These are phyloP conservation scores for Nasua narica DNA, from an alignment of 2,797 vertebrate species.

Conservation along the genomic window DNA sequence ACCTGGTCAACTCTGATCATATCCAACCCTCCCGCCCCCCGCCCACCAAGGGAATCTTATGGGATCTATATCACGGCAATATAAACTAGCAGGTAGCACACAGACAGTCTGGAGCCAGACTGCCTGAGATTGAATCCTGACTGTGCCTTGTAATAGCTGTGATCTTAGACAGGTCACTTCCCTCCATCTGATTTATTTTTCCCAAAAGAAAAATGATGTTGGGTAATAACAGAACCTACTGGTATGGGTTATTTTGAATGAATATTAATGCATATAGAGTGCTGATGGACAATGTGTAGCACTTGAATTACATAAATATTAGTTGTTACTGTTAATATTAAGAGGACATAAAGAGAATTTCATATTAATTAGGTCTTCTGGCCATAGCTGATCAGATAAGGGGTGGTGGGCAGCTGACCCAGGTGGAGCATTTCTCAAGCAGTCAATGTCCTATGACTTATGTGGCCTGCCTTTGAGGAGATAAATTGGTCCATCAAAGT, in stretches of 20 bases:
- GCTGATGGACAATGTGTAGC: neutral
- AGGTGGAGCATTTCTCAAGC: neutral
- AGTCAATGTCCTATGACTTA: neutral
- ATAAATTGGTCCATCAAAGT: neutral
- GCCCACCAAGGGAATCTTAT: neutral
- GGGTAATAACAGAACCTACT: neutral
- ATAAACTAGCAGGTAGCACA: neutral
- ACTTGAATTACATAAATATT: neutral
- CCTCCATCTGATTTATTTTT: neutral
- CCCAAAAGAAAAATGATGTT: neutral
- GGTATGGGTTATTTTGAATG: neutral
- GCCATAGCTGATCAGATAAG: neutral
- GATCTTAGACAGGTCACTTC: neutral
- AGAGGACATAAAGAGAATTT: neutral
- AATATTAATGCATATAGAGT: neutral
- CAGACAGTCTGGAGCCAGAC: neutral
- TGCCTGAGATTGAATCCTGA: neutral
- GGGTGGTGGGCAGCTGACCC: neutral
- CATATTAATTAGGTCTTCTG: neutral
- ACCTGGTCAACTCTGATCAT: neutral
- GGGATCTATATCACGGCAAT: neutral
- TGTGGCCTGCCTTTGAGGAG: neutral
- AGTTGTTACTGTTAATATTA: neutral
- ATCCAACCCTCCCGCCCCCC: fast-evolving
- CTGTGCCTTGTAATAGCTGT: neutral